Conservation (phyloP, 1,140 invertebrate species). For the Cydia amplana region DNA sequence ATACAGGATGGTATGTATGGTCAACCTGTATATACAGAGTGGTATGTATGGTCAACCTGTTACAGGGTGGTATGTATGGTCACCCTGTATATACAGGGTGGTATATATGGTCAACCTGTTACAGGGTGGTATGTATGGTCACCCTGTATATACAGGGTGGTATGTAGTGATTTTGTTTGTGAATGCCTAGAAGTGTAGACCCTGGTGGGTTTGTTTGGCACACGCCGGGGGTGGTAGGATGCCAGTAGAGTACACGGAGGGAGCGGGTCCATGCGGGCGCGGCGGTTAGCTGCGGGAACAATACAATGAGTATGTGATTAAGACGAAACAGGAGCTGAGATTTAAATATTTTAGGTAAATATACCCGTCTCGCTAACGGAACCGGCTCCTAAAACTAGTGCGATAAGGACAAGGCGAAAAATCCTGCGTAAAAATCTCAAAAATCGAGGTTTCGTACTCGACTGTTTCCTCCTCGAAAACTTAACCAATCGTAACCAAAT, state of each 20-base stretch:
- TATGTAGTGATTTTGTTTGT: neutral
- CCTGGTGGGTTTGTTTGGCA: neutral
- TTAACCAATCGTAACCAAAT: too few relatives aligned
- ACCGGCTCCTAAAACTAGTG: too few relatives aligned
- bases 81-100: neutral
- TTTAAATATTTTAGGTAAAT: too few relatives aligned
- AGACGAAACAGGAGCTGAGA: neutral
- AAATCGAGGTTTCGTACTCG: too few relatives aligned
- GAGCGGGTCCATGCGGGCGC: constrained; percentile 22
- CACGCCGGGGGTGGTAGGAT: neutral
- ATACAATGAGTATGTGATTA: neutral
- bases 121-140: neutral
- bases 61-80: neutral
- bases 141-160: neutral
- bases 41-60: neutral
- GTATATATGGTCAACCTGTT: neutral
- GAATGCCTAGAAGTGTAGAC: neutral
- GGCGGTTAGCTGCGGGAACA: constrained; percentile 15
- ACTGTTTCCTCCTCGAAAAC: too few relatives aligned
- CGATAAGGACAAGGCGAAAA: too few relatives aligned
- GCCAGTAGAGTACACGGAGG: constrained; percentile 20
- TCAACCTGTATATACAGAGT: too few relatives aligned
- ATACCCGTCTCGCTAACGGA: too few relatives aligned
- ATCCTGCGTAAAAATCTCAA: too few relatives aligned
- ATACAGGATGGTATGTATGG: neutral